Percentiles rank a stretch among this genome's conserved stretches.
Evolutionary conservation across 2,113 vertebrate species (phyloP).

Genomic region (Stegastes partitus): DNA sequence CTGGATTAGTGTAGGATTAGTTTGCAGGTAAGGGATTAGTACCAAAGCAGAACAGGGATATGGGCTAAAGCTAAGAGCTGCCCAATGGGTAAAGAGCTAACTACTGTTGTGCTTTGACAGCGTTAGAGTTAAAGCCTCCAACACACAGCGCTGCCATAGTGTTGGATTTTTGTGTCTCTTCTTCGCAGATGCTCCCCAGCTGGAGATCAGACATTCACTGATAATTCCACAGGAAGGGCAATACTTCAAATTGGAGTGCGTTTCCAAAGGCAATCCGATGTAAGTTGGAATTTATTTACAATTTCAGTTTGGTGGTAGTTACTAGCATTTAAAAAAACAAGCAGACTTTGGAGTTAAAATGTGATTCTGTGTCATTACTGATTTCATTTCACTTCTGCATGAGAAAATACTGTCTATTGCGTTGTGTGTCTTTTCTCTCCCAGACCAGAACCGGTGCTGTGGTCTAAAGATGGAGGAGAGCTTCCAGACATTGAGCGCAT

Average conservation of each 20-base stretch:
- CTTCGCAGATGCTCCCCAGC: conserved; percentile 92
- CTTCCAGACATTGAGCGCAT: conserved; percentile 96
- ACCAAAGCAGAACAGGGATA: conserved; percentile 58
- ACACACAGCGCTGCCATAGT: conserved; percentile 7
- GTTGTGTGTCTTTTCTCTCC: conserved; percentile 2
- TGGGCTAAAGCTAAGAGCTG: conserved; percentile 56
- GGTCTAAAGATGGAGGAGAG: conserved; percentile 97
- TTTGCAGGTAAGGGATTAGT: conserved; percentile 79
- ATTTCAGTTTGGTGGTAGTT: not conserved
- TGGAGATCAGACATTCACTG: conserved; percentile 92
- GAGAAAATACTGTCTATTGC: not conserved
- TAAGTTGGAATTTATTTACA: conserved; percentile 83
- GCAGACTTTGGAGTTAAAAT: conserved; percentile 4
- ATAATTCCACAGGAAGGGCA: conserved; percentile 97
- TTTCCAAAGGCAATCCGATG: conserved; percentile 97
- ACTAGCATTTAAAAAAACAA: not conserved
- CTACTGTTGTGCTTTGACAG: conserved; percentile 47
- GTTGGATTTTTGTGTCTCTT: conserved; percentile 65
- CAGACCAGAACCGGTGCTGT: conserved; percentile 96
- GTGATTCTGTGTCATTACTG: not conserved
- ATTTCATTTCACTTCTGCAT: not conserved
- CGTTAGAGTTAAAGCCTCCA: conserved; percentile 35
- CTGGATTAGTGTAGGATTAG: conserved; percentile 78
- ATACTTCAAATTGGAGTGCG: conserved; percentile 96
- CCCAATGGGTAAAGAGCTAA: conserved; percentile 55